Base-by-base conservation (phyloP, 2,888 invertebrate species). In the Synanthedon myopaeformis region DNA sequence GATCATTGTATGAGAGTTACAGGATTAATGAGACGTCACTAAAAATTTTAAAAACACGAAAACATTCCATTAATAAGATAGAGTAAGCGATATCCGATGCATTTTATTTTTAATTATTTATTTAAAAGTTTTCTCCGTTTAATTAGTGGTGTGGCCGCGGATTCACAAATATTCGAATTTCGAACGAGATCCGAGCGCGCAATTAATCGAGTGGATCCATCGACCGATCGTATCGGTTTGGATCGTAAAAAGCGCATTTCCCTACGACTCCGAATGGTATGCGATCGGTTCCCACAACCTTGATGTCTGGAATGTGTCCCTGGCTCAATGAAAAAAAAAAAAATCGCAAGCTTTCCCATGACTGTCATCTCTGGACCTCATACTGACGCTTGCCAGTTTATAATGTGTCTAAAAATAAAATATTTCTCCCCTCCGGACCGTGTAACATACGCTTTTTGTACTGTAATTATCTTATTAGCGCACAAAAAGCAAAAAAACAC, bases 261-360 rank as follows among this genome's bases (percentile, higher is more conserved):
- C 81, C 80, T 81, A 69, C 67, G 59, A 57, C 62, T 51, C 58
- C 53, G 51, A 45, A 56, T 56, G 77, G 84, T 82, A 86, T 85
- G 79, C 75, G 68, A 83, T 82, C 77, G 82, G 83, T 85, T 86
- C 86, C 83, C 86, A 87, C 79, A 83, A 72, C 79, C 80, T 80
- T 80, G 82, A 72, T 65, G 72, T 67, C 65, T 63, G 63, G 62
- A 76, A 79, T 77, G 76, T 81, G 71, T 75, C 71, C 73, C 74
- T 72, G 72, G 68, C 70, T 69, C 66, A 61, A 68, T 66, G 72
- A 82, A 17, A 35, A 35, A 17, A 35, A 35, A 86, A 86, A 86
- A 86, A 85, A 72, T 74, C 61, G 76, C 77, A 65, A 66, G 75
- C 83, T 86, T 82, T 86, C 86, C 82, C 85, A 86, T 81, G 81